Base-by-base conservation (phyloP, 2,113 vertebrate genomes). In the Aix galericulata region DNA sequence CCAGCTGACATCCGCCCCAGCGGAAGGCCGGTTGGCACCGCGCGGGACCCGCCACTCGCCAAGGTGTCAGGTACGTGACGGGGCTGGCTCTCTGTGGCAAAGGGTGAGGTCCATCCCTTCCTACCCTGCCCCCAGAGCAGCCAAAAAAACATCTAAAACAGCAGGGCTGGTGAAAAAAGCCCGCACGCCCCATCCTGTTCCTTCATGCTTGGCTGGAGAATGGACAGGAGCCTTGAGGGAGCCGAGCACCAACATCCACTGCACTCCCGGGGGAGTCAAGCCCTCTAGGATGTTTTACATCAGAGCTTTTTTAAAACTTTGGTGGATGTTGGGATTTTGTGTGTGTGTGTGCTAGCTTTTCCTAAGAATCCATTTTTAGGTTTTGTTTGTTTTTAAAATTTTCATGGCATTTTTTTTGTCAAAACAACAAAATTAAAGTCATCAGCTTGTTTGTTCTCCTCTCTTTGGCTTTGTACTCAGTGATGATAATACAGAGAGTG, bases 1-100 rank as follows among this genome's bases (percentile, higher is more conserved):
- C 17, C 93, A 99, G 99, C 99, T 73, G 99, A 99, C 17, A 97
- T 98, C 95, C 98, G 99, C 27, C 99, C 99, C 63, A 99, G 98
- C 23, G 99, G 99, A 36, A 98, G 98, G 59, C 99, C 99, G 1
- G 97, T 98, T 63, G 99, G 98, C 90, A 98, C 99, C 2, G 98
- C 98, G 9, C 98, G 99, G 85, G 99, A 99, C 82, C 98, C 98
- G 0, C 98, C 98, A 0, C 98, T 98, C 67, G 97, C 98, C 75
- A 99, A 98, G 91, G 85, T 97, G 74, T 98, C 99, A 89, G 99
- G 99, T 99, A 97, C 1, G 8, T 10, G 8, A 20, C 0, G 4
- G 59, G 23, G 23, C 17, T 62, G 6, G 3, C 32, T 26, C 32
- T 16, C 55, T 0, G 0, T 31, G 68, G 50, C n/a, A 8, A 11